Conservation (phyloP, 2,888 invertebrate species). For the Chorisops tibialis region DNA sequence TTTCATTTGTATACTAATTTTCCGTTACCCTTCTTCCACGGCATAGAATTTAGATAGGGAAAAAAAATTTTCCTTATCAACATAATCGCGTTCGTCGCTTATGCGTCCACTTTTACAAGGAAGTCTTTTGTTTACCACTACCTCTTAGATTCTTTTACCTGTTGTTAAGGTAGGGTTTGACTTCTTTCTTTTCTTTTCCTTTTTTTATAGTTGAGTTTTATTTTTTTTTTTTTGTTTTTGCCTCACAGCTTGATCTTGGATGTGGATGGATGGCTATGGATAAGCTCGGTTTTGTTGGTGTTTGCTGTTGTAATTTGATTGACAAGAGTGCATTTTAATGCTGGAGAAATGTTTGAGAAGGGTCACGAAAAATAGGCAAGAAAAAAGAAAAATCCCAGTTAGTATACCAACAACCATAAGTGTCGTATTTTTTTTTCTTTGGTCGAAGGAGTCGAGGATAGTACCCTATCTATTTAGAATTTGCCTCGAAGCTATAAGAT, state of each 20-base stretch:
- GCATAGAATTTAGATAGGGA: neutral
- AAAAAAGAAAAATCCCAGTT: neutral
- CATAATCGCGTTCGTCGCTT: conserved; percentile 26
- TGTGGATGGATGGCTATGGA: conserved; percentile 16
- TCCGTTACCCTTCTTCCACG: neutral
- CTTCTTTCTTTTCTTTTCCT: neutral
- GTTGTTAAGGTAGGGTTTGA: neutral
- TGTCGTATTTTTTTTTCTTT: too few species aligned
- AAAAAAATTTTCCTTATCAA: conserved; percentile 21
- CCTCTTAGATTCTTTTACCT: neutral
- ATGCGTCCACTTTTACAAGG: conserved; percentile 29
- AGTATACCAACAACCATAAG: too few species aligned
- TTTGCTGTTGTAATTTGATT: conserved; percentile 24
- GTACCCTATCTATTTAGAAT: neutral
- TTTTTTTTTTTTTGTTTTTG: conserved; percentile 1
- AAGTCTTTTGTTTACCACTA: conserved; percentile 30
- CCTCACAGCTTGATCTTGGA: conserved; percentile 13
- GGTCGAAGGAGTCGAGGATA: too few species aligned
- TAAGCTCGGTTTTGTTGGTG: conserved; percentile 9
- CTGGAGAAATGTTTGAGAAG: conserved; percentile 10
- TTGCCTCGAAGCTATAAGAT: conserved; percentile 5
- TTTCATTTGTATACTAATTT: neutral
- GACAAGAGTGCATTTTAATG: conserved; percentile 24
- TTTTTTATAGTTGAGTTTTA: neutral
- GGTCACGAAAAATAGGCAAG: conserved; percentile 10